phyloP scores from a whole-genome alignment of 2,113 vertebrate species.

The Campylomormyrus tamandua region DNA sequence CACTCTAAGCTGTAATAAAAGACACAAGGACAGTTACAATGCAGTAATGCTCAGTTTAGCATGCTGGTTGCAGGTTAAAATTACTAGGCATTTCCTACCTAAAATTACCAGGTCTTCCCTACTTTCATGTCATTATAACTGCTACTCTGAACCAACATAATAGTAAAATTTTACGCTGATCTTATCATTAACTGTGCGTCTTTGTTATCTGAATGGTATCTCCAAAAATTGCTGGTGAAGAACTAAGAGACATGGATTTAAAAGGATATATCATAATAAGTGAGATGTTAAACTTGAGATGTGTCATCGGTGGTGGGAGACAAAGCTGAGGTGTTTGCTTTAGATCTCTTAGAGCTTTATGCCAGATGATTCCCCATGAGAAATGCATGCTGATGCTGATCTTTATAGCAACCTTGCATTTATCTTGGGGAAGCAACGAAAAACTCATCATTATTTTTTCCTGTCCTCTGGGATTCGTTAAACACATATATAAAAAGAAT shows the following conservation, averaged over 20 bases:
- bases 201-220: background rate
- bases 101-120: background rate
- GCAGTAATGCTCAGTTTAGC: background rate
- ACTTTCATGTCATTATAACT: background rate
- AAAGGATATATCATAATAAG: background rate
- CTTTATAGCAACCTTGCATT: background rate
- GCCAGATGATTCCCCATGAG: background rate
- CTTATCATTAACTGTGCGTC: background rate
- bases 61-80: background rate
- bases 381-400: background rate
- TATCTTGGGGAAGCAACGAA: background rate
- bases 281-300: background rate
- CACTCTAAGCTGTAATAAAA: background rate
- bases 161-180: background rate
- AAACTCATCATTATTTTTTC: background rate
- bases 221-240: background rate
- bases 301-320: background rate
- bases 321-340: background rate
- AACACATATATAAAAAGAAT: background rate
- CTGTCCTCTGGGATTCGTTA: background rate
- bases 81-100: background rate
- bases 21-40: background rate
- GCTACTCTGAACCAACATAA: slow-evolving; percentile 4
- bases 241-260: background rate
- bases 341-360: background rate